Base-by-base conservation (phyloP, 2,113 vertebrate genomes). In the Canis aureus region DNA sequence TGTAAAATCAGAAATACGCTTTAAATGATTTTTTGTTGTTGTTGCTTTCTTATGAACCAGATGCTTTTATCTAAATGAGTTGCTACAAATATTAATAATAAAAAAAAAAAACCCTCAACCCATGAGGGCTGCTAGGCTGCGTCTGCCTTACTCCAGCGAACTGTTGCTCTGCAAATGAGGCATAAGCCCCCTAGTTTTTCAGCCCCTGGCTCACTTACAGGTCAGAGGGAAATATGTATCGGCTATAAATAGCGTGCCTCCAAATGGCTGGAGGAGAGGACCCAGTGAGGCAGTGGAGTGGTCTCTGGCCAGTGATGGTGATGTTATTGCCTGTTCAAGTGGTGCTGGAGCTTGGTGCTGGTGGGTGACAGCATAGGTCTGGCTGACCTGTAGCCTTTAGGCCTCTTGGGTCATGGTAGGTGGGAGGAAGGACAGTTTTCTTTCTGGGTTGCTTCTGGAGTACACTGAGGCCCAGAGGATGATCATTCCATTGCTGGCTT, bases 41-140 rank as follows among this genome's bases (percentile, higher is more conserved):
- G 95, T 51, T 78, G 87, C 98, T 96, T 76, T 91, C 91, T 98
- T 88, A n/a, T 1, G 0, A 95, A 97, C 59, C 87, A 96, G 96
- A 97, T 19, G 97, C 97, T 97, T 98, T 97, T 98, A 97, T 97
- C 92, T 96, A 97, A 97, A 97, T 90, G 94, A 97, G 92, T 67
- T 92, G 90, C 96, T 97, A 94, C 96, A 96, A 95, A 97, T 95
- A 43, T 43, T 43, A 43, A 43, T 43, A 43, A 49, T 6, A 73
- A 43, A 23, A n/a, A 12, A 5, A 12, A 5, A 35, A 73, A 23
- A 11, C 6, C 16, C 76, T 43, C 43, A 81, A 60, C 96, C 89
- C 3, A 0, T 0, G 64, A 87, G 88, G 78, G 92, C 84, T 95
- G 97, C 95, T 88, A 79, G 85, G 97, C 74, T 91, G 87, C 1